Conservation (phyloP, 1,140 invertebrate species). For the Globodera rostochiensis region DNA sequence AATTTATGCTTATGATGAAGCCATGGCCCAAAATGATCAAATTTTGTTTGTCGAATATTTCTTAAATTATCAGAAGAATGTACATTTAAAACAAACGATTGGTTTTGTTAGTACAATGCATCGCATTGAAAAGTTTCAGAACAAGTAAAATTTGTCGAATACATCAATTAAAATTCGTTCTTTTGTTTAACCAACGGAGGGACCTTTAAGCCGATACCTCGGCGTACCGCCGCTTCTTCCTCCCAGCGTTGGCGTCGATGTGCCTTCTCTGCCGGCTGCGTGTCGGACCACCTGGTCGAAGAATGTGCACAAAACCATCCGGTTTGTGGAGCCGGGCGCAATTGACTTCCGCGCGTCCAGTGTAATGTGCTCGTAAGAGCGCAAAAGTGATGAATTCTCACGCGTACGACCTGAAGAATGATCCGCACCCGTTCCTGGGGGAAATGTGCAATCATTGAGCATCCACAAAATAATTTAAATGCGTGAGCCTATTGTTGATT, state of each 20-base stretch:
- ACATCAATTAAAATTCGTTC: too few relatives aligned
- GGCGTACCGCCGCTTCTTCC: background rate
- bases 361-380: constrained; percentile 33
- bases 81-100: too few relatives aligned
- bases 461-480: constrained; percentile 32
- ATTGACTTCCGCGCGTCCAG: constrained; percentile 47
- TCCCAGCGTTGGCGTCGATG: background rate
- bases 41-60: too few relatives aligned
- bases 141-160: too few relatives aligned
- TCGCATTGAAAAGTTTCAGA: too few relatives aligned
- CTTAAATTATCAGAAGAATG: too few relatives aligned
- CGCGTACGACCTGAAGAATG: constrained; percentile 31
- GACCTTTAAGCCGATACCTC: background rate
- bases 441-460: constrained; percentile 27
- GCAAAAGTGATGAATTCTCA: constrained; percentile 3
- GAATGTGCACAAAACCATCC: constrained; percentile 39
- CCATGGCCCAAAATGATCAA: too few relatives aligned
- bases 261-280: background rate
- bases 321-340: constrained; percentile 44
- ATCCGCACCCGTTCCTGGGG: constrained; percentile 32
- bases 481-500: constrained; percentile 16
- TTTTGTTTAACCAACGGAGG: background rate
- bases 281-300: constrained; percentile 12
- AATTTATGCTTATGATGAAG: too few relatives aligned
- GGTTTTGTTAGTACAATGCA: too few relatives aligned